Base-by-base conservation (phyloP, 2,888 invertebrate genomes). In the Subacronicta megacephala region DNA sequence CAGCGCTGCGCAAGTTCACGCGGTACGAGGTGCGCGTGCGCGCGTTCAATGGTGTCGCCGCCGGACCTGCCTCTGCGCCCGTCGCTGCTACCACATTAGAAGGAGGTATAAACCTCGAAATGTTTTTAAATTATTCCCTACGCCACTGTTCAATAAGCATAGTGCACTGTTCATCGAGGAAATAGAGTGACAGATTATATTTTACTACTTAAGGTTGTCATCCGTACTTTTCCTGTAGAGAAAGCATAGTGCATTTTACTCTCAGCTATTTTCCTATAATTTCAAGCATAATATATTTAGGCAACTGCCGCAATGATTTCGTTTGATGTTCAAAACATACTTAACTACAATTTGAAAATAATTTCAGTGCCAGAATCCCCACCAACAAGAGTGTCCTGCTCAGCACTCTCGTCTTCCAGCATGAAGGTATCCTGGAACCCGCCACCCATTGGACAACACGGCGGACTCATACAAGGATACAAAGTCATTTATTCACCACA, bases 11-110 rank as follows among this genome's bases (percentile, higher is more conserved):
- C 56, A 97, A 97, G 81, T 97, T 97, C 82, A 97, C 97, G 0
- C 96, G 96, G 46, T 98, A 98, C 85, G 96, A 96, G 52, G 95
- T 98, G 7, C 95, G 96, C 1, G 96, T 98, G 17, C 95, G 96
- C 61, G 97, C 97, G 0, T 97, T 97, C 85, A 98, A 98, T 86
- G 95, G 96, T 0, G 96, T 97, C 31, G 98, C 97, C 0, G 96
- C 96, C 40, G 97, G 98, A 0, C 97, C 98, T 0, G 94, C 96
- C 0, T 96, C 97, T 3, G 94, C 95, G 6, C 96, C 96, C 0
- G 95, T 96, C 12, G 92, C 95, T 13, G 96, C 96, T 12, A 96
- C 96, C 23, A 97, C 97, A 2, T 91, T 96, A 37, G 97, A 97
- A 92, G 96, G 97, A 94, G 96, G 96, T 96, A 81, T 72, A 55